Evolutionary conservation across 2,888 invertebrate genomes (phyloP).

Genomic region (Cheilosia grossa): DNA sequence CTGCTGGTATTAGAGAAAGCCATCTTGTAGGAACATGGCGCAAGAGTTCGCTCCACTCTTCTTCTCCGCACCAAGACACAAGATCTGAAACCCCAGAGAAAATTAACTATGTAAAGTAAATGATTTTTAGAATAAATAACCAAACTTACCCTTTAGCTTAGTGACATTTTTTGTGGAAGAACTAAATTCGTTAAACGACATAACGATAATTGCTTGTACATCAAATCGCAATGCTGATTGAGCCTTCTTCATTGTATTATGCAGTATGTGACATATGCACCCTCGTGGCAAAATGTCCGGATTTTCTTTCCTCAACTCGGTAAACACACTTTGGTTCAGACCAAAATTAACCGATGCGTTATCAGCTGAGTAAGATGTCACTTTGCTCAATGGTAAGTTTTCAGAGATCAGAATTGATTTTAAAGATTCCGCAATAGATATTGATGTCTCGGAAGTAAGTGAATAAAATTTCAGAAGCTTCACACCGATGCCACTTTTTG

Average conservation of each 20-base stretch:
- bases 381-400: too few relatives aligned
- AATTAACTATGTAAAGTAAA: neutral
- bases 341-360: too few relatives aligned
- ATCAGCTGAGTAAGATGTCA: too few relatives aligned
- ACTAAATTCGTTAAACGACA: constrained; percentile 39
- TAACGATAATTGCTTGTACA: constrained; percentile 8
- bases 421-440: too few relatives aligned
- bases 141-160: constrained; percentile 32
- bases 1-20: constrained; percentile 34
- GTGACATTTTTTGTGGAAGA: constrained; percentile 37
- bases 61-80: constrained; percentile 20
- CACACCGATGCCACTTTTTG: too few relatives aligned
- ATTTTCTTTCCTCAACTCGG: too few relatives aligned
- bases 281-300: too few relatives aligned
- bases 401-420: too few relatives aligned
- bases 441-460: too few relatives aligned
- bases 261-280: neutral
- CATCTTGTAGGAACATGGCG: constrained; percentile 35
- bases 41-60: constrained; percentile 20
- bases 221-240: neutral
- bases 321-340: too few relatives aligned
- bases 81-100: constrained; percentile 17
- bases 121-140: constrained; percentile 9
- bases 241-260: constrained; percentile 40
- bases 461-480: too few relatives aligned